Percentiles rank a stretch among this genome's conserved stretches.
Conservation (phyloP, 2,797 vertebrate species). For the Tarsius wallacei region DNA sequence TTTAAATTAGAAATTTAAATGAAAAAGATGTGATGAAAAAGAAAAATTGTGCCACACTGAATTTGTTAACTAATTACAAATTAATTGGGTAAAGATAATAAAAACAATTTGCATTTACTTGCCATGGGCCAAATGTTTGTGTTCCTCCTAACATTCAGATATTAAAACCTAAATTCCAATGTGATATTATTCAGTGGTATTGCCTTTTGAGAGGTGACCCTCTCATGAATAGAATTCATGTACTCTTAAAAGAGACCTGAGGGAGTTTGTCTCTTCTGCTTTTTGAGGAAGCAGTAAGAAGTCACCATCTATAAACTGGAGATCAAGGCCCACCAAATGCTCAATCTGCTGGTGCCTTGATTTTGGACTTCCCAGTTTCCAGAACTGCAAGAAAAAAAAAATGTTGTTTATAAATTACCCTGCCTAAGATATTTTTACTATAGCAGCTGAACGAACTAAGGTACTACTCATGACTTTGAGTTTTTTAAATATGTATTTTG, state of each 20-base stretch:
- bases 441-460: neutral
- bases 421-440: neutral
- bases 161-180: neutral
- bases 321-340: neutral
- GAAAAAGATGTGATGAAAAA: neutral
- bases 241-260: neutral
- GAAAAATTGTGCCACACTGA: neutral
- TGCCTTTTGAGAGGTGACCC: fast-evolving
- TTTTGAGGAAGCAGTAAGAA: neutral
- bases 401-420: neutral
- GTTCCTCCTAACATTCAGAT: neutral
- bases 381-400: neutral
- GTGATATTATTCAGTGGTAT: neutral
- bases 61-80: neutral
- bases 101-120: neutral
- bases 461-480: neutral
- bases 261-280: neutral
- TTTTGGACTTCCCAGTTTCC: neutral
- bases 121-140: neutral
- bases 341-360: neutral
- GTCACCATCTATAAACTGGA: neutral
- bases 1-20: neutral
- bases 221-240: neutral
- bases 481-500: neutral
- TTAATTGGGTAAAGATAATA: neutral